Percentiles rank a stretch among this genome's conserved stretches.
These are phyloP conservation scores for Danio albolineatus DNA, from an alignment of 2,797 vertebrate genomes.

Conservation along the genomic window DNA sequence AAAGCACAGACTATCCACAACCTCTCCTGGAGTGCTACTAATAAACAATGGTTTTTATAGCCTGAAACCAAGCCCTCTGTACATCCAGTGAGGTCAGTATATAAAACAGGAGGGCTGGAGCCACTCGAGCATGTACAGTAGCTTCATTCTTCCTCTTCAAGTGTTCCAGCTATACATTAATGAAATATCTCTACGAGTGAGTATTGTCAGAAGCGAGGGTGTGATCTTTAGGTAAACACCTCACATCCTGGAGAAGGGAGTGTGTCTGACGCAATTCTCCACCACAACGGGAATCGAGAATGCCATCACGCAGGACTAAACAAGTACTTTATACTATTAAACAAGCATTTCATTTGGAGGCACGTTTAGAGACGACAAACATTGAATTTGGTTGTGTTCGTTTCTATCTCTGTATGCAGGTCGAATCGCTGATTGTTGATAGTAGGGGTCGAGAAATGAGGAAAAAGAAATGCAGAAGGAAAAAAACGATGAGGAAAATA, in stretches of 20 bases:
- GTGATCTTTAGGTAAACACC: constrained; percentile 82
- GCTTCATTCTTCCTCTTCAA: neutral
- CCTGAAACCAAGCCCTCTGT: neutral
- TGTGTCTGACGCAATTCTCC: constrained; percentile 1
- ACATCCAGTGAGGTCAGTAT: neutral
- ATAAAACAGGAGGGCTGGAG: neutral
- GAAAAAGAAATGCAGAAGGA: too few species aligned
- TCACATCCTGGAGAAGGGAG: constrained; percentile 80
- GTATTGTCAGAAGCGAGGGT: constrained; percentile 66
- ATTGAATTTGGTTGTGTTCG: neutral
- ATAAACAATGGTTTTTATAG: too few species aligned
- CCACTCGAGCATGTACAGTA: neutral
- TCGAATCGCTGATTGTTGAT: neutral
- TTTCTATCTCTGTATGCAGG: neutral
- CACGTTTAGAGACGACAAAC: neutral
- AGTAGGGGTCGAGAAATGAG: neutral
- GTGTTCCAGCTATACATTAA: neutral
- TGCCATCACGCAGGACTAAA: neutral
- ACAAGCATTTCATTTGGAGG: constrained; percentile 10
- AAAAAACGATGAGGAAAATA: neutral
- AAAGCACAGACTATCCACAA: too few species aligned
- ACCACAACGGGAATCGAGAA: neutral
- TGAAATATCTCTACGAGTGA: constrained; percentile 39
- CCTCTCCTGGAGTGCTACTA: too few species aligned
- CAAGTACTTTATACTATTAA: constrained; percentile 35